Percentiles rank a stretch among this genome's conserved stretches.
Evolutionary conservation across 2,113 vertebrate genomes (phyloP).

Genomic region (Cavia aperea): DNA sequence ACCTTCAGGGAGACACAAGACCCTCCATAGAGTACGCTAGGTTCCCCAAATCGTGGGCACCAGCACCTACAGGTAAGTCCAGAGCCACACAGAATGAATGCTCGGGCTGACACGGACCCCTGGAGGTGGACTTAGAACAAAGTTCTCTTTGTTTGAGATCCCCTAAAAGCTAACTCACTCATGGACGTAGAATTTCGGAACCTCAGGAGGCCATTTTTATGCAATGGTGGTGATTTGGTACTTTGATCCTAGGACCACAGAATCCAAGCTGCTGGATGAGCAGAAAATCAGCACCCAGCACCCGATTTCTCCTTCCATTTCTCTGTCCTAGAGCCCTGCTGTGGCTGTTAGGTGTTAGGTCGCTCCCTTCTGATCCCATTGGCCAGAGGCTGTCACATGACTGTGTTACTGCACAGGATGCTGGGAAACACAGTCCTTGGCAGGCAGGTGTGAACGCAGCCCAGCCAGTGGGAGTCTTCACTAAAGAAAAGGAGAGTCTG

Average conservation of each 20-base stretch:
- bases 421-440: neutral
- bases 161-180: neutral
- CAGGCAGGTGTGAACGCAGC: too few relatives aligned
- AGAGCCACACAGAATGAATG: neutral
- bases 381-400: neutral
- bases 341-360: rapidly evolving
- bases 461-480: neutral
- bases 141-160: neutral
- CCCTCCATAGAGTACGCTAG: rapidly evolving
- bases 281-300: neutral
- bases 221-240: neutral
- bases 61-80: rapidly evolving
- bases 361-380: neutral
- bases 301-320: neutral
- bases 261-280: neutral
- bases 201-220: neutral
- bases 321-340: neutral
- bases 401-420: neutral
- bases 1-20: rapidly evolving
- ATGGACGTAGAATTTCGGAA: neutral
- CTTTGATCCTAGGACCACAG: neutral
- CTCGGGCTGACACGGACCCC: neutral
- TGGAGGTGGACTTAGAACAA: too few relatives aligned
- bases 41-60: too few relatives aligned
- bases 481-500: neutral